Evolutionary conservation across 2,113 vertebrate species (phyloP).

Genomic region (Scomber scombrus): DNA sequence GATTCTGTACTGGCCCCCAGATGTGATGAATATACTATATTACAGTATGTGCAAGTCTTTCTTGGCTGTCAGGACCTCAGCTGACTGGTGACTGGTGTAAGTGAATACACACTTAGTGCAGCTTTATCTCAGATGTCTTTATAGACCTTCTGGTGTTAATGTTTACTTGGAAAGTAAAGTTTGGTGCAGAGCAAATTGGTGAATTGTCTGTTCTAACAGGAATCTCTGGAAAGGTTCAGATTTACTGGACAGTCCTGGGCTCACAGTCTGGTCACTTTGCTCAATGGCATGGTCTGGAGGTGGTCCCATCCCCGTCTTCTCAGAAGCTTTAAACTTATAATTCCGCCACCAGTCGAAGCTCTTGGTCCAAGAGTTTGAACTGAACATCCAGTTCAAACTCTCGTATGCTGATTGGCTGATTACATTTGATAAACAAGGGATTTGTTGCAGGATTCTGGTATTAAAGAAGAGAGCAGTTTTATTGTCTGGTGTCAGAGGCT

Average conservation of each 20-base stretch:
- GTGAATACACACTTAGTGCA: neutral
- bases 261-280: neutral
- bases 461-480: neutral
- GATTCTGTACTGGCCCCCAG: too few species aligned
- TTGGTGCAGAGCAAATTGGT: neutral
- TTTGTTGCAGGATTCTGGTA: neutral
- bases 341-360: neutral
- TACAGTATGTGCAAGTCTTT: too few species aligned
- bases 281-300: conserved; percentile 1
- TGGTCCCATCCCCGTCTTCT: neutral
- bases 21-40: too few species aligned
- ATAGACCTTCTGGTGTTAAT: neutral
- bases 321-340: neutral
- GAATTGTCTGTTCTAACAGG: conserved; percentile 6
- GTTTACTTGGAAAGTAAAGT: neutral
- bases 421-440: neutral
- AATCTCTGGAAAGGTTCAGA: neutral
- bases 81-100: neutral
- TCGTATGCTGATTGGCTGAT: neutral
- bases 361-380: neutral
- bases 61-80: too few species aligned
- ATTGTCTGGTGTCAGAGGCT: conserved; percentile 4
- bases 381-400: neutral
- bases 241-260: neutral
- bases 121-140: conserved; percentile 1